Evolutionary conservation across 2,888 invertebrate species (phyloP).

Genomic region (Xylocampa areola): DNA sequence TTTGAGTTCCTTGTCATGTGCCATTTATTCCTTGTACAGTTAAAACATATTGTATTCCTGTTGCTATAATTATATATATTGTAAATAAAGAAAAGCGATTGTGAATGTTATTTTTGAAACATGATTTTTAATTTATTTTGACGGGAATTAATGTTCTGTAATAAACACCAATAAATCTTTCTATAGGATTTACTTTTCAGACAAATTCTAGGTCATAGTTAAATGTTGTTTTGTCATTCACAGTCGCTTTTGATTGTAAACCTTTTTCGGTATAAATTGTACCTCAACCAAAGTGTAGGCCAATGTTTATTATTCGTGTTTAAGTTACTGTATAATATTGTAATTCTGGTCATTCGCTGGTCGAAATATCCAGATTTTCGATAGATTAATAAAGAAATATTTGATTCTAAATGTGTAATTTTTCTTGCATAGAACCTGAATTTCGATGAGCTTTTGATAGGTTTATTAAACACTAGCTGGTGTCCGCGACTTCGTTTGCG

Average conservation of each 20-base stretch:
- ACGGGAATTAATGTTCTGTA: too few relatives aligned
- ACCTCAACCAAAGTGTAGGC: conserved; percentile 53
- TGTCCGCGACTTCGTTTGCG: too few relatives aligned
- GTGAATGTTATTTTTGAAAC: conserved; percentile 1
- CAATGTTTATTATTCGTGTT: conserved; percentile 50
- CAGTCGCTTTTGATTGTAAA: conserved; percentile 9
- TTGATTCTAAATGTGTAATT: conserved; percentile 51
- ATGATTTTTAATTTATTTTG: too few relatives aligned
- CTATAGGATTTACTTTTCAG: too few relatives aligned
- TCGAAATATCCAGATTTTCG: conserved; percentile 74
- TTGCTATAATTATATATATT: conserved; percentile 14
- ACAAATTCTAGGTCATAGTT: too few relatives aligned
- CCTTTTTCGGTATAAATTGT: conserved; percentile 13
- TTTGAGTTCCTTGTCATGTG: conserved; percentile 6
- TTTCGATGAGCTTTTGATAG: too few relatives aligned
- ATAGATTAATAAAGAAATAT: conserved; percentile 74
- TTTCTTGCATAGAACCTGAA: too few relatives aligned
- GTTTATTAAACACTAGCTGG: too few relatives aligned
- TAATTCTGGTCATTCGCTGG: conserved; percentile 81
- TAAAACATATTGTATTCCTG: conserved; percentile 6
- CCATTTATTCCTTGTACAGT: conserved; percentile 2
- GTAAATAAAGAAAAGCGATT: conserved; percentile 6
- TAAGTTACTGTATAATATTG: conserved; percentile 51
- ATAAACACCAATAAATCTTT: too few relatives aligned
- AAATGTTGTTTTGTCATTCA: not conserved